phyloP scores from a whole-genome alignment of 1,140 invertebrate genomes.

The Nasonia vitripennis region DNA sequence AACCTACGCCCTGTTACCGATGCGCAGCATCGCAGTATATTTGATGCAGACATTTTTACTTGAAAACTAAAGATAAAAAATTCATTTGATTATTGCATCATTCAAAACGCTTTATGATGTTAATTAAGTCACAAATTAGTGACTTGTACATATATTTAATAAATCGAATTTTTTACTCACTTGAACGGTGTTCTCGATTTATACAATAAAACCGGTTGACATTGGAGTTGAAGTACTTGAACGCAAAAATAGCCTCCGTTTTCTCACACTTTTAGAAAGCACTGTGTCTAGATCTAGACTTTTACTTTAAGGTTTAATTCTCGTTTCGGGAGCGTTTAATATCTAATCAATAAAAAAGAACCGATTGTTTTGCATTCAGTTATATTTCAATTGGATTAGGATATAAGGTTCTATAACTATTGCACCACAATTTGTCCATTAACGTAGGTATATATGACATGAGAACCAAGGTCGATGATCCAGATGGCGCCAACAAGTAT shows the following conservation, averaged over 20 bases:
- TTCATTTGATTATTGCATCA: not conserved
- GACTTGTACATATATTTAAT: not conserved
- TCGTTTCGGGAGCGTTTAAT: not conserved
- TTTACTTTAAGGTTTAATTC: not conserved
- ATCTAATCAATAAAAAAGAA: not conserved
- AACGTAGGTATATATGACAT: too few relatives aligned
- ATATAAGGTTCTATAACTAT: too few relatives aligned
- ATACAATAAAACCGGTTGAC: too few relatives aligned
- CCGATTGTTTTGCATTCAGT: not conserved
- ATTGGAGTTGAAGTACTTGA: not conserved
- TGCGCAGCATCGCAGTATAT: not conserved
- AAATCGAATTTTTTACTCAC: not conserved
- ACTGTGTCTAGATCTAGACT: not conserved
- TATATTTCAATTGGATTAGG: not conserved
- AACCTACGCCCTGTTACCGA: not conserved
- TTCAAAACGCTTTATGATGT: not conserved
- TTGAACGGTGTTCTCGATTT: too few relatives aligned
- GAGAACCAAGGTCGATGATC: too few relatives aligned
- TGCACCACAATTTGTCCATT: too few relatives aligned
- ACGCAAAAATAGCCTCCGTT: not conserved
- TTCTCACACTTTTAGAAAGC: not conserved
- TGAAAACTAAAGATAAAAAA: not conserved
- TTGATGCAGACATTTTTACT: conserved; percentile 11
- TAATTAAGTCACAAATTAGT: not conserved
- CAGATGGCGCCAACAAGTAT: too few relatives aligned